A percentile compares a stretch with the other conserved stretches of the same genome.
These are phyloP conservation scores for Ellobium chinense DNA, from an alignment of 2,888 invertebrate genomes.

Conservation along the genomic window DNA sequence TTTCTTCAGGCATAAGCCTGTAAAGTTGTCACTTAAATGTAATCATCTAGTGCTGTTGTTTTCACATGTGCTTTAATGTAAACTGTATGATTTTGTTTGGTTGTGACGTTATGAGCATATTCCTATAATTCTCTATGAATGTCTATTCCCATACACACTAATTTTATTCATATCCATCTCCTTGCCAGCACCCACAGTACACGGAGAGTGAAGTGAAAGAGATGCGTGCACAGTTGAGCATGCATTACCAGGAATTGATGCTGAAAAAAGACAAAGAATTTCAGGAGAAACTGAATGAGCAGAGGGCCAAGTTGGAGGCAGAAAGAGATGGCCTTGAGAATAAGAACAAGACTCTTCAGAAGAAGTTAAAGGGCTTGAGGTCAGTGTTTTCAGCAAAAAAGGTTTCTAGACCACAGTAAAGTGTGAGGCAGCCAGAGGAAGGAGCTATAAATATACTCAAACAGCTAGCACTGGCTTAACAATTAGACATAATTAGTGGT, in stretches of 20 bases:
- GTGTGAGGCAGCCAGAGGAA: background rate
- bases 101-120: no score
- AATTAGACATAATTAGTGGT: no score
- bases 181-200: conserved; percentile 56
- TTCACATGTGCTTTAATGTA: no score
- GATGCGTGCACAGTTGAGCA: conserved; percentile 60
- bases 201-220: conserved; percentile 69
- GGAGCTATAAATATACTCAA: background rate
- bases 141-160: no score
- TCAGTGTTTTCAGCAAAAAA: no score
- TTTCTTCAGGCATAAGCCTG: no score
- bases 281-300: conserved; percentile 47
- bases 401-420: background rate
- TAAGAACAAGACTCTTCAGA: conserved; percentile 14
- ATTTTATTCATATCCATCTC: no score
- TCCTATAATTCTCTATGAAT: no score
- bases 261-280: conserved; percentile 74
- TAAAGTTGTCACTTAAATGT: no score
- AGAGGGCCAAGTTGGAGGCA: conserved; percentile 25
- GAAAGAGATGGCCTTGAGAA: conserved; percentile 3
- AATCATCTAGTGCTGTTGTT: no score
- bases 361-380: conserved; percentile 9
- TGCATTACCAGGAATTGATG: conserved; percentile 76
- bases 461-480: background rate
- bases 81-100: no score